Evolutionary conservation across 2,888 invertebrate species (phyloP), one percentile per base, ranked within the genome.

Genomic region (Campoplex nolae): DNA sequence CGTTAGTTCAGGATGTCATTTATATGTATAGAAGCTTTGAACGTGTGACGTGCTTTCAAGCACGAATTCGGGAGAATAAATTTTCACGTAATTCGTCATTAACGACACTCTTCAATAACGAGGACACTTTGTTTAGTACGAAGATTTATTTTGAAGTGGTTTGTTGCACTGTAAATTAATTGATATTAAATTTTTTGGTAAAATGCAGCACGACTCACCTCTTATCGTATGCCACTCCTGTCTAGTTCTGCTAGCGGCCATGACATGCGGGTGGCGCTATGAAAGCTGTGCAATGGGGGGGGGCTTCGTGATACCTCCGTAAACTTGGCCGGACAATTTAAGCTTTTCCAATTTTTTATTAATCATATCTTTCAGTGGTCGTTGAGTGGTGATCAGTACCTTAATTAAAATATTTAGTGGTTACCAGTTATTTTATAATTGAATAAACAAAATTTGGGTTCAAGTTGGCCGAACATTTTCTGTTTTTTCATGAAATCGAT

Each of bases 201-300:
- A 54, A 51, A 38, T 18, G 48, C 42, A 88, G 83, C 48, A 42
- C 75, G 54, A 77, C 91, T 89, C 68, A 92, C 92, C 90, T 92
- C 90, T 90, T 92, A 92, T 92, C 89, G 86, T 90, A 89, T 88
- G 90, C 89, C 89, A 92, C 91, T 92, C 89, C 89, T 92, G 88
- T 90, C 88, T 78, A 51, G 62, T 62, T 32, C 32, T 16, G 32
- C 89, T 88, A 92, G 88, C 89, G 88, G 90, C 90, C 56, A 28
- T 16, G n/a, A 18, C 90, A 89, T 79, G 85, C 84, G 58, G 32
- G 62, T 62, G 62, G 62, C 13, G 62, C 32, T 62, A 32, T 16
- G 23, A 23, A 23, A 23, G 23, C 23, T 23, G 23, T 23, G 23
- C 23, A 23, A 23, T 23, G 23, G 23, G 23, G 23, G 23, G 23